Conservation (phyloP, 2,113 vertebrate genomes). For the Tachysurus vachellii region DNA sequence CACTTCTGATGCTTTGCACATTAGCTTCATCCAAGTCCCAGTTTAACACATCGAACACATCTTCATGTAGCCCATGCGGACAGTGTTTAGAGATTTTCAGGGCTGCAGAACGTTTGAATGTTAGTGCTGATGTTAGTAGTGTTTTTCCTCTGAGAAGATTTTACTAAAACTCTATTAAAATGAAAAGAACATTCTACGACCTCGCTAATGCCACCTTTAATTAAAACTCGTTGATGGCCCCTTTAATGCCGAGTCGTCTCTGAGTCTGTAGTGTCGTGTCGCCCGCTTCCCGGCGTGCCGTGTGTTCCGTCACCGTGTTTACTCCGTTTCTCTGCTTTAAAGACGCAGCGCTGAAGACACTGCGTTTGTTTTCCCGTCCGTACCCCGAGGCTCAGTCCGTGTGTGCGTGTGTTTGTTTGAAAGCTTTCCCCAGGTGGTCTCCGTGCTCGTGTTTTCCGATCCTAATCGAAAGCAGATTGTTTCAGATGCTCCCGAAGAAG, state of each 20-base stretch:
- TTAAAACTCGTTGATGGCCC: not conserved
- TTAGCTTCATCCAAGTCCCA: not conserved
- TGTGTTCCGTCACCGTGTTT: not conserved
- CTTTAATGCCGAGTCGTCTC: not conserved
- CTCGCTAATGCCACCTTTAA: not conserved
- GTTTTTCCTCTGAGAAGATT: not conserved
- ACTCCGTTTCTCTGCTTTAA: not conserved
- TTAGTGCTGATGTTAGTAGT: not conserved
- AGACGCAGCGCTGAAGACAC: not conserved
- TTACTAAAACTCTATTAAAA: not conserved
- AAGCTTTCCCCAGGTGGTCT: conserved; percentile 39
- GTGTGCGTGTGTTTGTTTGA: conserved; percentile 12
- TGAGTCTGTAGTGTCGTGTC: not conserved
- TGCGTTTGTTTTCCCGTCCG: not conserved
- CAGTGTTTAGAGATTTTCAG: too few relatives aligned
- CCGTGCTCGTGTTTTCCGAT: not conserved
- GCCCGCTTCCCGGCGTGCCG: not conserved
- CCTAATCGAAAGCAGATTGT: conserved; percentile 30
- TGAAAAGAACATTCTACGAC: not conserved
- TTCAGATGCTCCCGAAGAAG: conserved; percentile 9
- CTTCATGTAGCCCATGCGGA: not conserved
- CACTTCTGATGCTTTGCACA: not conserved
- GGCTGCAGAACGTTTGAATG: not conserved
- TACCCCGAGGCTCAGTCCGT: conserved; percentile 7
- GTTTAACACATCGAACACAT: not conserved